Evolutionary conservation across 2,113 vertebrate genomes (phyloP).

Genomic region (Cottus gobio): DNA sequence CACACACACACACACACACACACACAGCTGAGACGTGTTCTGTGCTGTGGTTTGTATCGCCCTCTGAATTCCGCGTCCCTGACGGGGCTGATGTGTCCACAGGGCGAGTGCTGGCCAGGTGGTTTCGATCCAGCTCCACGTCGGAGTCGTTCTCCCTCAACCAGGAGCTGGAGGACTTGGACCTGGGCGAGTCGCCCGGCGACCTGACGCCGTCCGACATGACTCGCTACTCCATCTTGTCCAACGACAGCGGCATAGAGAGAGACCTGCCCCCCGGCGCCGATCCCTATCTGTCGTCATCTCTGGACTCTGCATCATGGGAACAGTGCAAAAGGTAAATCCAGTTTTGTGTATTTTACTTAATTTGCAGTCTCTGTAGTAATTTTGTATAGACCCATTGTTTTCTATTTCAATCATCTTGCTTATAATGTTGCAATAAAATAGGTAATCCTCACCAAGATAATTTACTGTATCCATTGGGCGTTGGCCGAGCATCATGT

Average conservation of each 20-base stretch:
- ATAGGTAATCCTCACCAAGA: background rate
- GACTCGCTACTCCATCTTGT: slow-evolving; percentile 88
- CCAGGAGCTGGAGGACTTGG: slow-evolving; percentile 81
- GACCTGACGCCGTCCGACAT: slow-evolving; percentile 75
- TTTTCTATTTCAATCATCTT: background rate
- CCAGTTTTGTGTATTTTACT: background rate
- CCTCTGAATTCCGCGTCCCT: background rate
- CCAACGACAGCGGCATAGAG: slow-evolving; percentile 94
- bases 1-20: no score
- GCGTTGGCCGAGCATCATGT: background rate
- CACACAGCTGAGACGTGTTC: background rate
- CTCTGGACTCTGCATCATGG: slow-evolving; percentile 49
- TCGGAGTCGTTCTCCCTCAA: slow-evolving; percentile 76
- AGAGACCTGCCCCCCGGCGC: slow-evolving; percentile 82
- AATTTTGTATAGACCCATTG: no score
- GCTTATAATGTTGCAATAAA: background rate
- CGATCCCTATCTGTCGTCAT: slow-evolving; percentile 49
- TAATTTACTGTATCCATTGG: background rate
- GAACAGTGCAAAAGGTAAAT: slow-evolving; percentile 66
- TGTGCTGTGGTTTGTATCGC: background rate
- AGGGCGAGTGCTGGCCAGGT: slow-evolving; percentile 91
- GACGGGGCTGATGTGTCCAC: slow-evolving; percentile 20
- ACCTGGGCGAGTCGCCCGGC: slow-evolving; percentile 80
- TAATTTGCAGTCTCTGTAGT: background rate
- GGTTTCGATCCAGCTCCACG: slow-evolving; percentile 80